A percentile compares a stretch with the other conserved stretches of the same genome.
Evolutionary conservation across 2,797 vertebrate species (phyloP).

Genomic region (Cottoperca gobio): DNA sequence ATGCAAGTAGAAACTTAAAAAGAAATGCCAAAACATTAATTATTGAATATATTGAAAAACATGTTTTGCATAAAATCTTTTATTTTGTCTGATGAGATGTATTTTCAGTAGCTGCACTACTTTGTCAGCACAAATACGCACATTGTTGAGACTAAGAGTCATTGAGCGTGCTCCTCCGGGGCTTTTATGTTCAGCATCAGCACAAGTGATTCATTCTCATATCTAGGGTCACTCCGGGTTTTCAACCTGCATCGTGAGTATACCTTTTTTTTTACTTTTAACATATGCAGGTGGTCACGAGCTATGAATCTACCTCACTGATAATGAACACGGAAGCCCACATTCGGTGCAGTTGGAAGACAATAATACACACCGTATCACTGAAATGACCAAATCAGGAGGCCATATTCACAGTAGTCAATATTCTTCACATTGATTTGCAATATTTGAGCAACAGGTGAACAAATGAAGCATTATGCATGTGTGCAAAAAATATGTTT

Average conservation of each 20-base stretch:
- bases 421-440: neutral
- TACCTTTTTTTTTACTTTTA: slow-evolving; percentile 44
- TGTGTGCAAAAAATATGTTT: neutral
- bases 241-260: slow-evolving; percentile 39
- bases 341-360: slow-evolving; percentile 16
- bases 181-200: slow-evolving; percentile 51
- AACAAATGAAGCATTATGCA: neutral
- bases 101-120: slow-evolving; percentile 19
- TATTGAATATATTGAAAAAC: slow-evolving; percentile 9
- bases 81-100: slow-evolving; percentile 3
- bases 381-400: slow-evolving; percentile 11
- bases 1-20: neutral
- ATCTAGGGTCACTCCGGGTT: slow-evolving; percentile 37
- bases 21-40: neutral
- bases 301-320: slow-evolving; percentile 18
- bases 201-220: slow-evolving; percentile 54
- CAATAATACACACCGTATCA: neutral
- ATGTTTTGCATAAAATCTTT: slow-evolving; percentile 10
- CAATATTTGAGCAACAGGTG: neutral
- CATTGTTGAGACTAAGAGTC: slow-evolving; percentile 49
- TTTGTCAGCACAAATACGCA: slow-evolving; percentile 56
- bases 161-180: slow-evolving; percentile 56
- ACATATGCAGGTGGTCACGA: slow-evolving; percentile 34
- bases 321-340: slow-evolving; percentile 23
- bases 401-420: neutral